Evolutionary conservation across 2,888 invertebrate genomes (phyloP).

Genomic region (Phalera bucephala): DNA sequence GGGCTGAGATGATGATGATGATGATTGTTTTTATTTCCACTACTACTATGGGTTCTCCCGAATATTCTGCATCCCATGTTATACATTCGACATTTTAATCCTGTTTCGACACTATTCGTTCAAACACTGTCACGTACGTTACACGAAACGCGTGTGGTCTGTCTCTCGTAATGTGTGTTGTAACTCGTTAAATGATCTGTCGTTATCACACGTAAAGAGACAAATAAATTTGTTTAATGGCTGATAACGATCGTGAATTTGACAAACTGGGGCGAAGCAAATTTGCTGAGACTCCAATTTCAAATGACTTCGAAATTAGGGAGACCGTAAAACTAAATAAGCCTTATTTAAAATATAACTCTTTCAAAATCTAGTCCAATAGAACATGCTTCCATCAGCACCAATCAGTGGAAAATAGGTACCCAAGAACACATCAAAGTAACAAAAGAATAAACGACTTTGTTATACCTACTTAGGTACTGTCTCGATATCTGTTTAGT

Average conservation of each 20-base stretch:
- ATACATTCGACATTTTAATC: not conserved
- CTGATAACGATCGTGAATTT: not conserved
- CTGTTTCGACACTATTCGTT: not conserved
- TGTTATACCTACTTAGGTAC: too few relatives aligned
- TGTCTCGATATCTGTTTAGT: too few relatives aligned
- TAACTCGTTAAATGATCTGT: slow-evolving; percentile 13
- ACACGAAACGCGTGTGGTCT: slow-evolving; percentile 13
- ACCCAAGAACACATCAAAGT: too few relatives aligned
- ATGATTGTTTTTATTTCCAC: slow-evolving; percentile 64
- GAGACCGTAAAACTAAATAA: too few relatives aligned
- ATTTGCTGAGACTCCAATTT: too few relatives aligned
- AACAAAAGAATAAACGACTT: too few relatives aligned
- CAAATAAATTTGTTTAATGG: slow-evolving; percentile 12
- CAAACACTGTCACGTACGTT: slow-evolving; percentile 13
- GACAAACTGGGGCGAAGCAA: too few relatives aligned
- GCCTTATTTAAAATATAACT: too few relatives aligned
- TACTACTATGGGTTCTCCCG: slow-evolving; percentile 47
- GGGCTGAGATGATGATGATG: slow-evolving; percentile 56
- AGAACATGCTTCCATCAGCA: too few relatives aligned
- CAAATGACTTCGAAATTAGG: too few relatives aligned
- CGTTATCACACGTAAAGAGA: slow-evolving; percentile 14
- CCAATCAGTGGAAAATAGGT: too few relatives aligned
- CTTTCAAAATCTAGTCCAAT: too few relatives aligned
- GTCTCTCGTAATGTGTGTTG: slow-evolving; percentile 14
- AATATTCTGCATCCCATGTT: slow-evolving; percentile 17